These are phyloP conservation scores for Benthosema pterotum DNA, from an alignment of 2,797 vertebrate genomes.

Conservation along the genomic window DNA sequence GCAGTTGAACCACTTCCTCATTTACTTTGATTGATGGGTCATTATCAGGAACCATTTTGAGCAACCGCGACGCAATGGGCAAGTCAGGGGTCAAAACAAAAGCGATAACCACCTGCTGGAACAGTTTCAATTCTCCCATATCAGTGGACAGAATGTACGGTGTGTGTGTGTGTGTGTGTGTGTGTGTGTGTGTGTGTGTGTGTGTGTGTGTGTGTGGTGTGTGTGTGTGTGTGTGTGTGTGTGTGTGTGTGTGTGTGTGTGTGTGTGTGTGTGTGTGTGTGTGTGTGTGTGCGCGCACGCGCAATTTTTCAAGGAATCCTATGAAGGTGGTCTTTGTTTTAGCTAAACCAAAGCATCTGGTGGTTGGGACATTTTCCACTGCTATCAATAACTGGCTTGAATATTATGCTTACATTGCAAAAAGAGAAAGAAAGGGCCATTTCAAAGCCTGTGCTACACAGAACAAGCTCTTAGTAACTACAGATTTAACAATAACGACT, in stretches of 20 bases:
- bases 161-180: slow-evolving; percentile 18
- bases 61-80: slow-evolving; percentile 49
- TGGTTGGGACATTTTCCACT: no score
- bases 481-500: no score
- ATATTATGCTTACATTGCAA: slow-evolving; percentile 1
- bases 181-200: slow-evolving; percentile 11
- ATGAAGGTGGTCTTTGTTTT: slow-evolving; percentile 50
- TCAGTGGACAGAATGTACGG: background rate
- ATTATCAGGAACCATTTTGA: slow-evolving; percentile 48
- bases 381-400: slow-evolving; percentile 27
- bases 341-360: no score
- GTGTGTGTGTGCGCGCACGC: background rate
- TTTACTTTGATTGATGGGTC: slow-evolving; percentile 63
- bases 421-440: slow-evolving; percentile 13
- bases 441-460: slow-evolving; percentile 18
- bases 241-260: no score
- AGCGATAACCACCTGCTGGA: slow-evolving; percentile 76
- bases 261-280: no score
- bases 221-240: slow-evolving; percentile 8
- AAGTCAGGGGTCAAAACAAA: slow-evolving; percentile 64
- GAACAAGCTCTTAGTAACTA: background rate
- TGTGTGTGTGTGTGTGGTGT: slow-evolving; percentile 4
- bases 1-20: slow-evolving; percentile 59
- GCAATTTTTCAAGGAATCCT: slow-evolving; percentile 45
- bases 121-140: slow-evolving; percentile 23